These are phyloP conservation scores for Heliconius ismenius DNA, from an alignment of 2,888 invertebrate genomes.

Conservation along the genomic window DNA sequence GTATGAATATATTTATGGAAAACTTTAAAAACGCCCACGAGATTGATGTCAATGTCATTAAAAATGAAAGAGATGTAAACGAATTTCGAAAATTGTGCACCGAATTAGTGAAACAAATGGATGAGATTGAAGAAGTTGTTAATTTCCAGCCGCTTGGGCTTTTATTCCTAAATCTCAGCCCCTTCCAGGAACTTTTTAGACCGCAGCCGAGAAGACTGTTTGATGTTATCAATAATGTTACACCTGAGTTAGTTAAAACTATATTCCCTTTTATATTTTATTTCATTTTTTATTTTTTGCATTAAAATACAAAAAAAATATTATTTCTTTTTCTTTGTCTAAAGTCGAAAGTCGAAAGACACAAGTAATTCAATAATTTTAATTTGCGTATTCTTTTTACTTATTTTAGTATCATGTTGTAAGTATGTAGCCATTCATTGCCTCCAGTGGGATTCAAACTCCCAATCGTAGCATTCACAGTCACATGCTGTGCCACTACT, in stretches of 20 bases:
- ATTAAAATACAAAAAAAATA: too few species aligned
- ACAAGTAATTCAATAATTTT: too few species aligned
- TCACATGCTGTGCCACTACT: too few species aligned
- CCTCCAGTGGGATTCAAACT: too few species aligned
- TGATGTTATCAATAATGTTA: constrained; percentile 82
- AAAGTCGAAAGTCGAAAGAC: too few species aligned
- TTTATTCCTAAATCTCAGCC: constrained; percentile 85
- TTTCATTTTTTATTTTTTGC: constrained; percentile 16
- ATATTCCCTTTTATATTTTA: background rate
- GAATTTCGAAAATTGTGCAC: constrained; percentile 85
- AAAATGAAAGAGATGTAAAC: constrained; percentile 84
- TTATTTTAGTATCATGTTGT: too few species aligned
- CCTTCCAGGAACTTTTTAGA: constrained; percentile 87
- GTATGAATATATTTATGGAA: constrained; percentile 84
- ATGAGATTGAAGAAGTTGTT: constrained; percentile 84
- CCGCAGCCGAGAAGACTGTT: constrained; percentile 88
- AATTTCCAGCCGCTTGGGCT: constrained; percentile 87
- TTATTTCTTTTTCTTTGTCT: too few species aligned
- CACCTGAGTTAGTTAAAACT: constrained; percentile 83
- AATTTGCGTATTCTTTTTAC: too few species aligned
- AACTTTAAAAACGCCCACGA: constrained; percentile 87
- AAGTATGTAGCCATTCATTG: too few species aligned
- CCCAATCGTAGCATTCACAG: too few species aligned
- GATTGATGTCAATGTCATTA: constrained; percentile 84
- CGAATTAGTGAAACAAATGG: constrained; percentile 86